phyloP scores from a whole-genome alignment of 2,888 invertebrate species.

The Phoenoteleia sp. region DNA sequence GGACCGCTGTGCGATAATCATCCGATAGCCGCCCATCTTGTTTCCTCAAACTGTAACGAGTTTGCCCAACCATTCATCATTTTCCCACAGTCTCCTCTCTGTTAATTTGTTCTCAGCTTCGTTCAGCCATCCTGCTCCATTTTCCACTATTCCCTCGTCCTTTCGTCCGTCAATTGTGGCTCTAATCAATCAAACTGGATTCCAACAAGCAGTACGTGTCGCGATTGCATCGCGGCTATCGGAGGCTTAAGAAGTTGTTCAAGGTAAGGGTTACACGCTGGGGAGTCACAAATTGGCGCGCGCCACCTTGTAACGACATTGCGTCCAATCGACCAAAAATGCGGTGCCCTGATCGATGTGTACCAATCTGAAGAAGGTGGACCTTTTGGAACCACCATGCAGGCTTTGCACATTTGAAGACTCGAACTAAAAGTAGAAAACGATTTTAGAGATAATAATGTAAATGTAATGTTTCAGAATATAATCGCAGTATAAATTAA shows the following conservation, averaged over 20 bases:
- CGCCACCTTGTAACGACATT: slow-evolving; percentile 52
- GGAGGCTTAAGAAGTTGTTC: slow-evolving; percentile 86
- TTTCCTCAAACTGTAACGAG: too few species aligned
- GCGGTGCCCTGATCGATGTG: slow-evolving; percentile 44
- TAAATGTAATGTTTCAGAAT: too few species aligned
- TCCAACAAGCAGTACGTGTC: slow-evolving; percentile 86
- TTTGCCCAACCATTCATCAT: too few species aligned
- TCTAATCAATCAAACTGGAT: slow-evolving; percentile 86
- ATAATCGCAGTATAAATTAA: too few species aligned
- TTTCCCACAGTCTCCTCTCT: not conserved
- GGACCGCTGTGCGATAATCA: not conserved
- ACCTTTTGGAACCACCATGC: too few species aligned
- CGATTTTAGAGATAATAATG: too few species aligned
- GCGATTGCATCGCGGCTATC: slow-evolving; percentile 86
- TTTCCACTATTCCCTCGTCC: not conserved
- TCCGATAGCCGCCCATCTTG: not conserved
- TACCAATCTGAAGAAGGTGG: too few species aligned
- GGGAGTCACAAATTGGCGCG: slow-evolving; percentile 38
- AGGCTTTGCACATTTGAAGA: too few species aligned
- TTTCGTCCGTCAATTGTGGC: slow-evolving; percentile 82
- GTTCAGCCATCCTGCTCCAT: not conserved
- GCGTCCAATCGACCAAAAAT: slow-evolving; percentile 54
- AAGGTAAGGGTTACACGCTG: slow-evolving; percentile 82
- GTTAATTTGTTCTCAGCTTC: too few species aligned
- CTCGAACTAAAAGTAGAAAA: too few species aligned